Percentiles rank a stretch among this genome's conserved stretches.
These are phyloP conservation scores for Volucella bombylans DNA, from an alignment of 2,888 invertebrate species.

Conservation along the genomic window DNA sequence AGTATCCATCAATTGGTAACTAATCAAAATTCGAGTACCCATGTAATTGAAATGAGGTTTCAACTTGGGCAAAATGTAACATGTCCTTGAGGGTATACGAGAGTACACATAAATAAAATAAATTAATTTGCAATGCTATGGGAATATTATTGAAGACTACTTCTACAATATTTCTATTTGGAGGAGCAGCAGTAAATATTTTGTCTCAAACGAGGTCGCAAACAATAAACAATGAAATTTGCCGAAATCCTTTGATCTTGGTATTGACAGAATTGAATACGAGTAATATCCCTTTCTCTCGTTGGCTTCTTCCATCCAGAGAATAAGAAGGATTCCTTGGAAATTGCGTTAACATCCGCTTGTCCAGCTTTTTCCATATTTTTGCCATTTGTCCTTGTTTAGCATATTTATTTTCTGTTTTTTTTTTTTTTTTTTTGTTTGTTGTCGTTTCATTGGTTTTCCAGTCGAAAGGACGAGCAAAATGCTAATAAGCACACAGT, in stretches of 20 bases:
- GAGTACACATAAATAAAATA: not conserved
- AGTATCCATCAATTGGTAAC: conserved; percentile 42
- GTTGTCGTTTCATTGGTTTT: conserved; percentile 38
- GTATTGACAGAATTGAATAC: not conserved
- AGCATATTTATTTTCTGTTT: conserved; percentile 5
- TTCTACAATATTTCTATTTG: not conserved
- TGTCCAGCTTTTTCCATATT: conserved; percentile 32
- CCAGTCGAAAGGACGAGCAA: conserved; percentile 61
- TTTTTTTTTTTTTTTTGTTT: too few species aligned
- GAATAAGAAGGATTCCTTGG: not conserved
- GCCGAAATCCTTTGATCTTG: not conserved
- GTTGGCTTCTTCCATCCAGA: too few species aligned
- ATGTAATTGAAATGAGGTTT: conserved; percentile 44
- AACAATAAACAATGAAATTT: conserved; percentile 49
- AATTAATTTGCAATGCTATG: conserved; percentile 14
- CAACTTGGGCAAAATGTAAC: conserved; percentile 6
- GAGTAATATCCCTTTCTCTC: not conserved
- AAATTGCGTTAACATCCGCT: conserved; percentile 6
- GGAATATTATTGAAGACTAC: not conserved
- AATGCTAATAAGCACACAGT: conserved; percentile 62
- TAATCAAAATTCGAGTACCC: conserved; percentile 38
- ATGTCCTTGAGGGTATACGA: conserved; percentile 31
- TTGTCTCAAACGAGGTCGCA: conserved; percentile 39
- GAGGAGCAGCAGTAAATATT: conserved; percentile 44
- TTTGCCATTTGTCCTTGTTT: not conserved